Percentiles rank a stretch among this genome's conserved stretches.
These are phyloP conservation scores for Melozone crissalis DNA, from an alignment of 2,113 vertebrate genomes.

Conservation along the genomic window DNA sequence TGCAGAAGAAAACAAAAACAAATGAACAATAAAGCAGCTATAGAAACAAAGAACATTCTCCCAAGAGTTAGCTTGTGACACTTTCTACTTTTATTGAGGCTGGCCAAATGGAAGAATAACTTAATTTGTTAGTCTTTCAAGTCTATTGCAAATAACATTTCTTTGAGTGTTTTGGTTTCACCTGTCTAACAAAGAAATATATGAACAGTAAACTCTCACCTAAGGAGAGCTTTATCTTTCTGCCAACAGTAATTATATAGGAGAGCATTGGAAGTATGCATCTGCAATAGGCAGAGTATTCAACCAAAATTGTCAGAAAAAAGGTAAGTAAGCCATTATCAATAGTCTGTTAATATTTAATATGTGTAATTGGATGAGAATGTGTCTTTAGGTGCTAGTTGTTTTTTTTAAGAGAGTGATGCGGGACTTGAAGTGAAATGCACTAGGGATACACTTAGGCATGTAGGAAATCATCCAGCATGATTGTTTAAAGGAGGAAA, in stretches of 20 bases:
- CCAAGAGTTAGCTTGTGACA: not conserved
- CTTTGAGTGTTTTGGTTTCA: not conserved
- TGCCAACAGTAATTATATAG: not conserved
- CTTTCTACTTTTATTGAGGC: not conserved
- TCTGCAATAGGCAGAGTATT: not conserved
- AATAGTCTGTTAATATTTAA: not conserved
- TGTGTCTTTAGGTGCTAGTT: not conserved
- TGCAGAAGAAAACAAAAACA: not conserved
- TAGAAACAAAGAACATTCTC: not conserved
- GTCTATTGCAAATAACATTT: not conserved
- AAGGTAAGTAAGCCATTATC: not conserved
- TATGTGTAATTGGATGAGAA: not conserved
- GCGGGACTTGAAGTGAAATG: not conserved
- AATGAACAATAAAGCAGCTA: fast-evolving
- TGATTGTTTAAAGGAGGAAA: not conserved
- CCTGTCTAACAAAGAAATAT: not conserved
- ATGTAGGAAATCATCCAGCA: not conserved
- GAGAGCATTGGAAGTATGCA: not conserved
- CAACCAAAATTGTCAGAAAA: not conserved
- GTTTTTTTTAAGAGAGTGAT: not conserved
- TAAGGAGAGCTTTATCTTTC: not conserved
- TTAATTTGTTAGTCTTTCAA: not conserved
- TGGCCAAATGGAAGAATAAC: not conserved
- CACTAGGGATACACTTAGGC: not conserved
- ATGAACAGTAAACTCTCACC: not conserved